These are phyloP conservation scores for Ormyrus labotus DNA, from an alignment of 2,888 invertebrate species.

Conservation along the genomic window DNA sequence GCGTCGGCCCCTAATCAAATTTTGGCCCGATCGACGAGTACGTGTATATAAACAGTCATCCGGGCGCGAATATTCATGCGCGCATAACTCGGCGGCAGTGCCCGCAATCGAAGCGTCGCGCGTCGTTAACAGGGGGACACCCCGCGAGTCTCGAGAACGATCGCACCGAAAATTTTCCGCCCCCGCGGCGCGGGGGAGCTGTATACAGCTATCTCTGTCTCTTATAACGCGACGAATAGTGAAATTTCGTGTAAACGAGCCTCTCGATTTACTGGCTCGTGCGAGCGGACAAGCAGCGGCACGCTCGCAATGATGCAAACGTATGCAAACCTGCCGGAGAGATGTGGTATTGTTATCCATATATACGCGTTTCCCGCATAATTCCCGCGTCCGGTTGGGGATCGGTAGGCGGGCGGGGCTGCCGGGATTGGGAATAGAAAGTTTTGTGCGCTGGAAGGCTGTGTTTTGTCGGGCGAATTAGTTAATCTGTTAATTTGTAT, in stretches of 20 bases:
- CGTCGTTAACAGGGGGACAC: background rate
- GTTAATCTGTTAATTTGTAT: too few species aligned
- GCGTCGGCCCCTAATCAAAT: background rate
- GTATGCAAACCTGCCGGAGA: background rate
- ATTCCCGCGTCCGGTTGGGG: background rate
- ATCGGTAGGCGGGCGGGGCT: background rate
- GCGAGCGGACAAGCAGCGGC: background rate
- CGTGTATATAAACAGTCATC: background rate
- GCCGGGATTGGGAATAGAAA: background rate
- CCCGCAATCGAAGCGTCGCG: conserved; percentile 6
- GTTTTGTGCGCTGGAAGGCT: background rate
- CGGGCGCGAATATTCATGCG: conserved; percentile 12
- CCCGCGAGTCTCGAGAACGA: background rate
- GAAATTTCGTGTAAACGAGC: conserved; percentile 34
- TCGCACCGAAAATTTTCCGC: conserved; percentile 7
- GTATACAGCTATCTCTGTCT: background rate
- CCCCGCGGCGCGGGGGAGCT: background rate
- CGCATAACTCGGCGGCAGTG: conserved; percentile 9
- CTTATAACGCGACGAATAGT: conserved; percentile 27
- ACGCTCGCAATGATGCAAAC: background rate
- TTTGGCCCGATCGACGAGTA: background rate
- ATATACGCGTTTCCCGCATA: background rate
- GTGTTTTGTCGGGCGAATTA: too few species aligned
- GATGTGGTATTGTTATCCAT: background rate
- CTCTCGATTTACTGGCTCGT: conserved; percentile 19